A percentile compares a stretch with the other conserved stretches of the same genome.
phyloP scores from a whole-genome alignment of 1,140 invertebrate species.

The Zaprionus davidi region DNA sequence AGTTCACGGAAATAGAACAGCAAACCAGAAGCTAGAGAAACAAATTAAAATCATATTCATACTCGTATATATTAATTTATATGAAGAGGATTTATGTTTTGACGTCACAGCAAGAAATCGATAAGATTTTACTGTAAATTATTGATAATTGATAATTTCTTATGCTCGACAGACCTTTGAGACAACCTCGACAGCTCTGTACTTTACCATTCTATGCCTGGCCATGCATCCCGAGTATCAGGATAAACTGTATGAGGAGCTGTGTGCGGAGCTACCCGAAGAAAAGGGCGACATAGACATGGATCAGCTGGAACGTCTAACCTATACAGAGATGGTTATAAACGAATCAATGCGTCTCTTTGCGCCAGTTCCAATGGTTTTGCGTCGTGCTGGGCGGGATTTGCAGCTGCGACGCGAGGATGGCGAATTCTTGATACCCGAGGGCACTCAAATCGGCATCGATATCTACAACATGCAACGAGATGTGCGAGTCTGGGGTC shows the following conservation, averaged over 20 bases:
- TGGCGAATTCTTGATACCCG: constrained; percentile 58
- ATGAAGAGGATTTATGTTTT: too few relatives aligned
- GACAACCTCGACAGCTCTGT: constrained; percentile 76
- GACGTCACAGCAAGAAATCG: background rate
- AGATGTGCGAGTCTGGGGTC: constrained; percentile 70
- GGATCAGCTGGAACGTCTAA: constrained; percentile 87
- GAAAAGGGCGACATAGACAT: constrained; percentile 57
- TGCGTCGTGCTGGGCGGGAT: constrained; percentile 61
- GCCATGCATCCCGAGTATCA: constrained; percentile 84
- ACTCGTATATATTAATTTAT: background rate
- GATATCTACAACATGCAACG: constrained; percentile 82
- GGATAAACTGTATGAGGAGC: constrained; percentile 87
- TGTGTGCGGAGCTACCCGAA: constrained; percentile 86
- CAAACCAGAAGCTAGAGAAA: background rate
- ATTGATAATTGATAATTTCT: background rate
- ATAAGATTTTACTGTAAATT: too few relatives aligned
- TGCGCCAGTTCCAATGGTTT: constrained; percentile 75
- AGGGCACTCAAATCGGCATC: constrained; percentile 73
- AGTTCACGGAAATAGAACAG: background rate
- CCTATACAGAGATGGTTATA: constrained; percentile 87
- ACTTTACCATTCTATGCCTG: constrained; percentile 74
- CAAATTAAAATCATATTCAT: background rate
- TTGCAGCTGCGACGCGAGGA: constrained; percentile 55
- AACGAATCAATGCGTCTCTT: constrained; percentile 87
- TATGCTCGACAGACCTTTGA: constrained; percentile 65